Evolutionary conservation across 1,140 invertebrate species (phyloP).

Genomic region (Fragariocoptes setiger): DNA sequence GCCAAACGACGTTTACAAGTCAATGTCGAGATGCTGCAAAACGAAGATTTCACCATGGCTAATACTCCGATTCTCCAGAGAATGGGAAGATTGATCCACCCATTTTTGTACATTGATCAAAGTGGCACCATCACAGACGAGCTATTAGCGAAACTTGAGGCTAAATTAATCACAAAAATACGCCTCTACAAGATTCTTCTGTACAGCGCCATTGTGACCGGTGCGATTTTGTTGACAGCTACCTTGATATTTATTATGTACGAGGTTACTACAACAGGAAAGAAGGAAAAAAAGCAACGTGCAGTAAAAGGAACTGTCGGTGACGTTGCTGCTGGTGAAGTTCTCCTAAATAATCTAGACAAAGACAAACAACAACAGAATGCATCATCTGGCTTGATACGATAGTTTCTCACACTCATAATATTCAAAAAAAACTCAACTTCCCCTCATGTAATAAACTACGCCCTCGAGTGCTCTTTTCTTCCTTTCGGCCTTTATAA

Average conservation of each 20-base stretch:
- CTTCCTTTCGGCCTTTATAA: too few species aligned
- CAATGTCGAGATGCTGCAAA: slow-evolving; percentile 1
- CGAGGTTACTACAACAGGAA: too few species aligned
- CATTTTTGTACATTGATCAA: not conserved
- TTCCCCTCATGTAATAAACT: too few species aligned
- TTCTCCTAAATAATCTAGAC: too few species aligned
- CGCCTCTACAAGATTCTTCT: not conserved
- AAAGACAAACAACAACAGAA: too few species aligned
- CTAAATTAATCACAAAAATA: not conserved
- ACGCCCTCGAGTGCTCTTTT: too few species aligned
- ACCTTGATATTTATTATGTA: not conserved
- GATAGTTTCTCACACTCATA: too few species aligned
- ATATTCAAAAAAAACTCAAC: too few species aligned
- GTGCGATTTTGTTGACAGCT: not conserved
- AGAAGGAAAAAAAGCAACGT: too few species aligned
- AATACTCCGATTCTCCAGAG: not conserved
- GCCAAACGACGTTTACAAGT: slow-evolving; percentile 3
- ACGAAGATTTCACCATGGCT: not conserved
- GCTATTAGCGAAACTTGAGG: not conserved
- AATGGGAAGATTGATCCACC: not conserved
- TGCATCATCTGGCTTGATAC: too few species aligned
- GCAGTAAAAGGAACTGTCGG: too few species aligned
- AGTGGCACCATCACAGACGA: not conserved
- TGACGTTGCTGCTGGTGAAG: too few species aligned
- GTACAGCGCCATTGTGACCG: not conserved